Conservation (phyloP, 2,797 vertebrate genomes). For the Tadarida brasiliensis region DNA sequence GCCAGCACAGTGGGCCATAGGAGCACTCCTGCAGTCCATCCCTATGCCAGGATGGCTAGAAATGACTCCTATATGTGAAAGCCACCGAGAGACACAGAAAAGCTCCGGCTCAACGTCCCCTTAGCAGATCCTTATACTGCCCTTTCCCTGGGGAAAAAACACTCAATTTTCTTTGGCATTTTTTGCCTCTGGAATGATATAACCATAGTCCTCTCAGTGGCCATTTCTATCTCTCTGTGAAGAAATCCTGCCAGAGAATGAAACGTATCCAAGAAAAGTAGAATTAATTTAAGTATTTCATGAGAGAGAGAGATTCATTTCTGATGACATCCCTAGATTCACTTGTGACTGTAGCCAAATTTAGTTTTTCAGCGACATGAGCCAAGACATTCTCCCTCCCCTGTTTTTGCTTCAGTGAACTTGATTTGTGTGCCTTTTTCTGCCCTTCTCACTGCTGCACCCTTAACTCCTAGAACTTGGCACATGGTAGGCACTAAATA, state of each 20-base stretch:
- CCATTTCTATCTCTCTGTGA: neutral
- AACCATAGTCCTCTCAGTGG: neutral
- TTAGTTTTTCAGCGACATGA: slow-evolving; percentile 22
- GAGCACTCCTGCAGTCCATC: neutral
- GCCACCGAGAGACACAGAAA: neutral
- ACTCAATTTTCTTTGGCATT: neutral
- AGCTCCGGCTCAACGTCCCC: neutral
- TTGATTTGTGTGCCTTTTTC: neutral
- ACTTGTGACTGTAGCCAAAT: slow-evolving; percentile 8
- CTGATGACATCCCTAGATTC: neutral
- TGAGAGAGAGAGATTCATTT: slow-evolving; percentile 30
- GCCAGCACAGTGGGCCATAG: neutral
- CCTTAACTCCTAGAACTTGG: neutral
- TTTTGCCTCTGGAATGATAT: neutral
- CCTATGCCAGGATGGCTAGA: neutral
- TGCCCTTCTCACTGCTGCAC: neutral
- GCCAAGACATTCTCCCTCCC: neutral
- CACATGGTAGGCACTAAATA: neutral
- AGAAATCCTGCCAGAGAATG: neutral
- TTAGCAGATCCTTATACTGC: neutral
- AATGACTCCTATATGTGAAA: neutral
- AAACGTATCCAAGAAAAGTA: neutral
- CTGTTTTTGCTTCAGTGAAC: neutral
- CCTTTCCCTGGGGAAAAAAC: neutral
- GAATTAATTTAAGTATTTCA: slow-evolving; percentile 7